These are phyloP conservation scores for Jaculus jaculus DNA, from an alignment of 2,113 vertebrate genomes.

Conservation along the genomic window DNA sequence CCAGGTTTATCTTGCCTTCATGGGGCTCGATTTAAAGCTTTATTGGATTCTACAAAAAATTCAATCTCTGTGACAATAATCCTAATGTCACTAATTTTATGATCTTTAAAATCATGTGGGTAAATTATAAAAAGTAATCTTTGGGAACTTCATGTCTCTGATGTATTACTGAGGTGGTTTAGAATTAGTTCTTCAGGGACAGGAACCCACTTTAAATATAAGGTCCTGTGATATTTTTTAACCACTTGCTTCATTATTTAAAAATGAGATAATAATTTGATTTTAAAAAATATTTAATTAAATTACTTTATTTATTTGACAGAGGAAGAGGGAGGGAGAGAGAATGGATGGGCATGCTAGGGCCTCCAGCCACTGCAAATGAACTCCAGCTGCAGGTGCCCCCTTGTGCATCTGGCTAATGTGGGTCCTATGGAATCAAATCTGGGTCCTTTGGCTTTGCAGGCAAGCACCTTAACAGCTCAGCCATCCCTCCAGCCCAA, in stretches of 20 bases:
- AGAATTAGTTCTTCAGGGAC: neutral
- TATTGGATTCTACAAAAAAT: neutral
- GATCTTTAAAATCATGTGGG: neutral
- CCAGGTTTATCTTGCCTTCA: neutral
- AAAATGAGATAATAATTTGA: neutral
- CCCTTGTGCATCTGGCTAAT: no score
- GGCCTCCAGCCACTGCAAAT: no score
- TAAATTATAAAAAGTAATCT: neutral
- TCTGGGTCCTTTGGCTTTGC: no score
- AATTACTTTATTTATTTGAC: no score
- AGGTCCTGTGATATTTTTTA: neutral
- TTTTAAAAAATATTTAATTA: no score
- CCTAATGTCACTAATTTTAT: constrained; percentile 33
- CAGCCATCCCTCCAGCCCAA: no score
- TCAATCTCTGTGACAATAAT: neutral
- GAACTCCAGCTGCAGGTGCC: no score
- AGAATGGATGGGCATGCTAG: no score
- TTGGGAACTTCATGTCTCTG: neutral
- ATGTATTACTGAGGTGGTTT: constrained; percentile 7
- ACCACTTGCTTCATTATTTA: neutral
- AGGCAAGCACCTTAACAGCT: no score
- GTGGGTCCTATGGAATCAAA: no score
- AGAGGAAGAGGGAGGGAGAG: no score
- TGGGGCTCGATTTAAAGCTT: neutral
- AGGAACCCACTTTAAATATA: neutral